phyloP scores from a whole-genome alignment of 2,797 vertebrate species.

The Centroberyx gerrardi region DNA sequence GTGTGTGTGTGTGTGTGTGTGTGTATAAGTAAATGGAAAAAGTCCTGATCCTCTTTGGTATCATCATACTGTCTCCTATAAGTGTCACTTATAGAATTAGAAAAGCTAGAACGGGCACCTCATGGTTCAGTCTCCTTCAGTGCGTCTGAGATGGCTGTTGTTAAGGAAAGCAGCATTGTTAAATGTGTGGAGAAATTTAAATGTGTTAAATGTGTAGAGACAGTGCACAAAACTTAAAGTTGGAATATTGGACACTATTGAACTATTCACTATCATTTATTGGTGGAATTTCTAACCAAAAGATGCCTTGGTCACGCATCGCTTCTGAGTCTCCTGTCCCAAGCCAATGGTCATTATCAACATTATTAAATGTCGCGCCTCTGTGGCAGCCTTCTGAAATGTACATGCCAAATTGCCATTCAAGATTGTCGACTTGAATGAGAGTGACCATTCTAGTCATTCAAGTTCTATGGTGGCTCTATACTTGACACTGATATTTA shows the following conservation, averaged over 20 bases:
- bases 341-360: background rate
- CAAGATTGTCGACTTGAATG: slow-evolving; percentile 5
- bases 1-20: slow-evolving; percentile 41
- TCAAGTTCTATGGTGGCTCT: slow-evolving; percentile 6
- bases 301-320: too few species aligned
- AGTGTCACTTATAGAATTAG: slow-evolving; percentile 9
- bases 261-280: too few species aligned
- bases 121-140: slow-evolving; percentile 1
- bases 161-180: background rate
- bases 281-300: too few species aligned
- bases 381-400: background rate
- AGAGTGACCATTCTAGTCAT: slow-evolving; percentile 1
- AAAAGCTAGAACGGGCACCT: slow-evolving; percentile 8
- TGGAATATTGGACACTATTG: too few species aligned
- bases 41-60: slow-evolving; percentile 44
- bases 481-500: slow-evolving; percentile 56
- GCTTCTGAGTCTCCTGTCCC: too few species aligned
- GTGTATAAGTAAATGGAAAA: slow-evolving; percentile 65
- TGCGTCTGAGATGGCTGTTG: background rate
- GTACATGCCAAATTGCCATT: background rate
- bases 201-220: too few species aligned
- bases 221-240: too few species aligned
- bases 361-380: background rate
- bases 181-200: too few species aligned
- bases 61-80: background rate